Conservation (phyloP, 2,797 vertebrate species). For the Anguilla megastoma region DNA sequence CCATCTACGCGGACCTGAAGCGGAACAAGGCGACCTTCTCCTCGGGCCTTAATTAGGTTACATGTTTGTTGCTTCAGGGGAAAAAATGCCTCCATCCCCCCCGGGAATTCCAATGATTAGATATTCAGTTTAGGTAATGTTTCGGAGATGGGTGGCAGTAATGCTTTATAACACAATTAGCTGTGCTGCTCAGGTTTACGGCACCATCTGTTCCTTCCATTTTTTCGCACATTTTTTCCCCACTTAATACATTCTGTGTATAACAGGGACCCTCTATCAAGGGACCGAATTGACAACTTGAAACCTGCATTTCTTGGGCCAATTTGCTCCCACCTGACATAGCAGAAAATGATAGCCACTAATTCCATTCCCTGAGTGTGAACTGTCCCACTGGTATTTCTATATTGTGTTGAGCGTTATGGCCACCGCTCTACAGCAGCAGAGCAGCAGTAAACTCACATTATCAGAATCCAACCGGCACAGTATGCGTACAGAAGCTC, state of each 20-base stretch:
- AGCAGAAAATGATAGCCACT: conserved; percentile 9
- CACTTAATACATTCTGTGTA: background rate
- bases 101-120: conserved; percentile 48
- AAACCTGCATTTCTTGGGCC: background rate
- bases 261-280: background rate
- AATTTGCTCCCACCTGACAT: conserved; percentile 14
- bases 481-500: background rate
- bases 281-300: background rate
- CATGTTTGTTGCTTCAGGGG: conserved; percentile 26
- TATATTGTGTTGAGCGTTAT: background rate
- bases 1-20: background rate
- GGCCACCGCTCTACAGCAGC: background rate
- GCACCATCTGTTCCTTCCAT: conserved; percentile 46
- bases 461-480: background rate
- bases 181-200: conserved; percentile 46
- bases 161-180: conserved; percentile 47
- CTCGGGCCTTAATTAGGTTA: conserved; percentile 20
- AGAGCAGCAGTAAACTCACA: background rate
- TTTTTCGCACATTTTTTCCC: conserved; percentile 22
- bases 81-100: conserved; percentile 38
- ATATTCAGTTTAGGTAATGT: conserved; percentile 49
- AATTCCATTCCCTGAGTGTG: background rate
- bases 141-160: conserved; percentile 37
- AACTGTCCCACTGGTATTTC: background rate
- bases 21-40: background rate